phyloP scores from a whole-genome alignment of 2,888 invertebrate genomes.

The Heliconius ethilla region DNA sequence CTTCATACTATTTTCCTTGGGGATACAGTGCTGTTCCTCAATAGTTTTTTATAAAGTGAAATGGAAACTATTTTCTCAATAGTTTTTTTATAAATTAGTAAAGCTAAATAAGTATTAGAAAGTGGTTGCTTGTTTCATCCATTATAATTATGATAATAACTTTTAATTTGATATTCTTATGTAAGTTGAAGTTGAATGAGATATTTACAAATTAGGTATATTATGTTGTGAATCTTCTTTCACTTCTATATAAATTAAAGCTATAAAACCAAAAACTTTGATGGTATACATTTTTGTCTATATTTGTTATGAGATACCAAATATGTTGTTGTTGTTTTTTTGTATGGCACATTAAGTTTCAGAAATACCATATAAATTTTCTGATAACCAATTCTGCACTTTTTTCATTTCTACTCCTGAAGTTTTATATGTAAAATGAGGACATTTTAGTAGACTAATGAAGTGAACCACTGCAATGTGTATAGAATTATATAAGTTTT shows the following conservation, averaged over 20 bases:
- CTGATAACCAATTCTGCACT: no score
- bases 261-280: no score
- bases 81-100: background rate
- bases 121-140: background rate
- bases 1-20: background rate
- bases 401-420: no score
- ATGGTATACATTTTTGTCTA: background rate
- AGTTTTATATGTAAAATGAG: no score
- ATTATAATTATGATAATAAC: slow-evolving; percentile 14
- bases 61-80: background rate
- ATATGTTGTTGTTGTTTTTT: no score
- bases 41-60: no score
- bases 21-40: background rate
- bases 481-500: background rate
- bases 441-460: no score
- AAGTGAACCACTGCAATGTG: background rate
- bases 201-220: background rate
- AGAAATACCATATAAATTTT: background rate
- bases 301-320: background rate
- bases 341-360: no score
- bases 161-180: slow-evolving; percentile 14
- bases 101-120: slow-evolving; percentile 4
- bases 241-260: background rate
- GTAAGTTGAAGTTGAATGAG: background rate
- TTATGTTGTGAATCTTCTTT: background rate